Evolutionary conservation across 2,113 vertebrate genomes (phyloP), one percentile per base, ranked within the genome.

Genomic region (Lasiurus cinereus): DNA sequence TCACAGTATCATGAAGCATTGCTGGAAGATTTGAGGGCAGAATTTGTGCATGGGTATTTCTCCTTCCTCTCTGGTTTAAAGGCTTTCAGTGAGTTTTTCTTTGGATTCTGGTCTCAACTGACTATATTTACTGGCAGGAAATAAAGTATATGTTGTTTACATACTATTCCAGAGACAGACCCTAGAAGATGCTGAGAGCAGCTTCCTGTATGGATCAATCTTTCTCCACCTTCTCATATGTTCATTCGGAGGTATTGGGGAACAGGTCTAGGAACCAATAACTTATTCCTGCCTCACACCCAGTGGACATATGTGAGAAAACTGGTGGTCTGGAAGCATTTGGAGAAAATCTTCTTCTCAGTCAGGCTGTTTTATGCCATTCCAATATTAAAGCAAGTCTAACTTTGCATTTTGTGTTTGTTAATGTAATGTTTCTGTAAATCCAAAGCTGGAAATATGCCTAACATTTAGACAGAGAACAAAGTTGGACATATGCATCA

Each of bases 401-500:
- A 72, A 29, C 79, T 15, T 59, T 91, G 93, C 11, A 92, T n/a
- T 96, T 88, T 72, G 14, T 36, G 8, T 84, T 79, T 94, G 4
- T 69, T 95, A 97, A 94, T 90, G 54, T 21, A 95, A 36, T 73
- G 93, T 82, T 56, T 85, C 27, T 92, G 29, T 93, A 88, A 95
- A 92, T 83, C 7, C 5, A 64, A 50, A 5, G 8, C 0, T 96
- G 66, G 46, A 97, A 94, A 22, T 88, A 78, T 48, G 97, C 36
- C 3, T 62, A 94, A 16, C 0, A 8, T 84, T 86, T 96, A 88
- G 54, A 52, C 54, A 91, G 62, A 90, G n/a, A 67, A 29, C 2
- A 92, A 90, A 48, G 0, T 13, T 84, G 16, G 69, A 72, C 19
- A 94, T 16, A 80, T 0, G 0, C 0, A 66, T 73, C 18, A 86